Evolutionary conservation across 1,140 invertebrate genomes (phyloP).

Genomic region (Hyles euphorbiae): DNA sequence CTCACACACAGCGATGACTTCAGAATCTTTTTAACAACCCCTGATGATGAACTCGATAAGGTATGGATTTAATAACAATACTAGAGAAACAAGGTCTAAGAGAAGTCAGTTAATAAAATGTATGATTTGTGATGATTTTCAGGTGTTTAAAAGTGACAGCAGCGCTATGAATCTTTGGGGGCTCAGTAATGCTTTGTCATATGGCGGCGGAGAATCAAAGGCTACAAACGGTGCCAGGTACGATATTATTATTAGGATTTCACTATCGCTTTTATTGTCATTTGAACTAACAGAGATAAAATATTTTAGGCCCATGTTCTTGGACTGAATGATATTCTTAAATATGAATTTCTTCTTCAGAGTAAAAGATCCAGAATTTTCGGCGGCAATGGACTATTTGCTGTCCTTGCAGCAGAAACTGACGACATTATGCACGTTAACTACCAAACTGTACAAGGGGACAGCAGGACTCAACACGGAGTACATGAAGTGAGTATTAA

Average conservation of each 20-base stretch:
- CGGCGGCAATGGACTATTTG: slow-evolving; percentile 47
- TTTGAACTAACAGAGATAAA: neutral
- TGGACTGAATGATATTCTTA: neutral
- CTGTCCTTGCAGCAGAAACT: slow-evolving; percentile 52
- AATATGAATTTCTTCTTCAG: slow-evolving; percentile 28
- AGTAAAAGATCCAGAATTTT: slow-evolving; percentile 58
- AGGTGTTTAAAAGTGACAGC: slow-evolving; percentile 58
- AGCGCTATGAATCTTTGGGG: slow-evolving; percentile 60
- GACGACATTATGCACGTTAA: slow-evolving; percentile 46
- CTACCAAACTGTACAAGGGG: slow-evolving; percentile 50
- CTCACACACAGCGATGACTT: slow-evolving; percentile 58
- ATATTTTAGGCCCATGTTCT: neutral
- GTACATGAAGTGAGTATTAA: slow-evolving; percentile 37
- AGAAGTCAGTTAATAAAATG: too few relatives aligned
- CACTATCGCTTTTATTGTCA: neutral
- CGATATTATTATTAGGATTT: slow-evolving; percentile 6
- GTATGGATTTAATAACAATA: slow-evolving; percentile 17
- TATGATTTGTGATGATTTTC: slow-evolving; percentile 4
- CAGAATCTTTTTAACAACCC: slow-evolving; percentile 47
- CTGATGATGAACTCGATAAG: slow-evolving; percentile 61
- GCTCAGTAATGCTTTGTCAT: slow-evolving; percentile 43
- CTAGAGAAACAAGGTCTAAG: too few relatives aligned
- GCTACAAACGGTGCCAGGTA: slow-evolving; percentile 52
- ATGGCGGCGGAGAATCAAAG: slow-evolving; percentile 40
- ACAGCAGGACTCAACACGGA: slow-evolving; percentile 38